phyloP scores from a whole-genome alignment of 1,140 invertebrate species.

The Dreissena rostriformis region DNA sequence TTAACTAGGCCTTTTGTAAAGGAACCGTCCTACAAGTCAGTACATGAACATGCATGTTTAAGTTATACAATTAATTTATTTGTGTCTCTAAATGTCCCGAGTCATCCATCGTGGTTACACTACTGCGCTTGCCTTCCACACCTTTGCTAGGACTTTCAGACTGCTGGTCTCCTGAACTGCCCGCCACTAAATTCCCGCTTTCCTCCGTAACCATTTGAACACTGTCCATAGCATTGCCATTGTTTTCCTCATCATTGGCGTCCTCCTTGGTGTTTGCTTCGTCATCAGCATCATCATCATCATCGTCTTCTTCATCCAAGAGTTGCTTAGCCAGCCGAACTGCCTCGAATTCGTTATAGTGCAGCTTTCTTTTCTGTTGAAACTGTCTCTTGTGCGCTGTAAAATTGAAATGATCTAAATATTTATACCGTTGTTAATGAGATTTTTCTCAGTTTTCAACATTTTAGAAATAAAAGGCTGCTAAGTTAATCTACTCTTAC shows the following conservation, averaged over 20 bases:
- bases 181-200: no score
- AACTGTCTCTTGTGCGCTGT: conserved; percentile 89
- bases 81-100: no score
- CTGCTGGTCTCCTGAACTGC: no score
- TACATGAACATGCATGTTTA: no score
- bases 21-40: no score
- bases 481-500: background rate
- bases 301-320: conserved; percentile 94
- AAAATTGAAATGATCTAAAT: conserved; percentile 6
- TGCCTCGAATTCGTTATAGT: conserved; percentile 98
- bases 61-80: no score
- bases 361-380: conserved; percentile 94
- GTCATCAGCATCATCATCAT: no score
- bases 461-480: background rate
- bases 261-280: no score
- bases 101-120: no score
- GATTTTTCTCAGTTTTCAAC: background rate
- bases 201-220: conserved; percentile 45
- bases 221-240: conserved; percentile 28
- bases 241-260: conserved; percentile 20
- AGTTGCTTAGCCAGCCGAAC: conserved; percentile 94
- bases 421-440: background rate
- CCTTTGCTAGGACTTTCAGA: no score
- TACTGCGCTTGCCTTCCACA: no score
- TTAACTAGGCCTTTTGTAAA: no score